These are phyloP conservation scores for Drosophila paucipuncta DNA, from an alignment of 2,888 invertebrate species.

Conservation along the genomic window DNA sequence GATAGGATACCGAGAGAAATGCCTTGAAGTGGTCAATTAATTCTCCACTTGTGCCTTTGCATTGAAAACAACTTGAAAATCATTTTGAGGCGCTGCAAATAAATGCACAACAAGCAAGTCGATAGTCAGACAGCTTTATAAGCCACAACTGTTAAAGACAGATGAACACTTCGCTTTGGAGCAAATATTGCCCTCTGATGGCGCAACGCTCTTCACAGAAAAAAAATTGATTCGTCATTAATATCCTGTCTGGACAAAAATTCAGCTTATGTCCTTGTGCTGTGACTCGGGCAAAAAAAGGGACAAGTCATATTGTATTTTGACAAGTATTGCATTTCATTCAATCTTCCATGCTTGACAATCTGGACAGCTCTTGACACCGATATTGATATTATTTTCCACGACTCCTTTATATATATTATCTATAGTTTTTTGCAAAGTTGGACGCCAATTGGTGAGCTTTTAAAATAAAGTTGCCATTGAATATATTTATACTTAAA, in stretches of 20 bases:
- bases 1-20: background rate
- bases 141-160: background rate
- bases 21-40: background rate
- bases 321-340: constrained; percentile 1
- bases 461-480: background rate
- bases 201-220: rapidly evolving
- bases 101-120: background rate
- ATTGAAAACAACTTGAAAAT: background rate
- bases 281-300: background rate
- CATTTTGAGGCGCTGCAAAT: background rate
- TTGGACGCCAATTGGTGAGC: background rate
- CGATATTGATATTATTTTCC: background rate
- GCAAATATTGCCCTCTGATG: background rate
- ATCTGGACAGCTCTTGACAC: background rate
- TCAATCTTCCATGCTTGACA: background rate
- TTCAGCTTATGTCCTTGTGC: background rate
- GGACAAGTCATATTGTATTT: background rate
- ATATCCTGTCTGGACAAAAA: too few species aligned
- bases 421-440: too few species aligned
- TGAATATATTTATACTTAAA: background rate
- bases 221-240: background rate
- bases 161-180: background rate
- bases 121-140: background rate
- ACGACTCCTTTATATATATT: background rate
- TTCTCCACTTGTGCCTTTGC: background rate